Base-by-base conservation (phyloP, 2,113 vertebrate genomes). In the Genyomyrus donnyi region DNA sequence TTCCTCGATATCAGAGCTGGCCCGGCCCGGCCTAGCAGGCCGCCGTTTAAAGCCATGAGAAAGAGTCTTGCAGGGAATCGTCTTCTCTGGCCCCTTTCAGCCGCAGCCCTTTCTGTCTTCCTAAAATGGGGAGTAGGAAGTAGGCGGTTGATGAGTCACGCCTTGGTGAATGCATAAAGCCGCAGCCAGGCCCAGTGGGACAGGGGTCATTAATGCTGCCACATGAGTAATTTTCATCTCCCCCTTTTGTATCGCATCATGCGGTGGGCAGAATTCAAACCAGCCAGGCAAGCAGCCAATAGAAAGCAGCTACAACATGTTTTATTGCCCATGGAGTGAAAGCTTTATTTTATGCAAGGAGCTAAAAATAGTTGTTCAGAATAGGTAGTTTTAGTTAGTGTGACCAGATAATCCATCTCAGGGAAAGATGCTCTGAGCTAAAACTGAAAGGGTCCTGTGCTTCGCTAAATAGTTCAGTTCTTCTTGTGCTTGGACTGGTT, bases 61-160 rank as follows among this genome's bases (percentile, higher is more conserved):
- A n/a, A 52, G 1, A 83, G 15, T n/a, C 66, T 42, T 89, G 21
- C 19, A 35, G 19, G 70, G 2, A 11, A 48, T 48, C 46, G 24
- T 24, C 45, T 48, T 5, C 10, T 19, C 2, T 49, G 5, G 46
- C 15, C 46, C 62, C n/a, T 77, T 62, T 77, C 3, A 15, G 62
- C 27, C 52, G 45, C 5, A 52, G 50, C 70, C 70, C 50, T 27
- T 74, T 89, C 35, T 52, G 13, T 27, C 48, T 53, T 48, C 70
- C 31, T 15, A 49, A 87, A 83, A 84, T 3, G 88, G 19, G 15
- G 48, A 89, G 19, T 5, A 31, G 39, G 74, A 48, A 56, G 88
- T 89, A n/a, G 88, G 88, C 50, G 50, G 49, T 53, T 83, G 50
- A 31, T 89, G 88, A 89, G 49, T 89, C 88, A 88, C 24, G 48